Percentiles rank a stretch among this genome's conserved stretches.
These are phyloP conservation scores for Leptinotarsa defecta DNA, from an alignment of 1,140 invertebrate species.

Conservation along the genomic window DNA sequence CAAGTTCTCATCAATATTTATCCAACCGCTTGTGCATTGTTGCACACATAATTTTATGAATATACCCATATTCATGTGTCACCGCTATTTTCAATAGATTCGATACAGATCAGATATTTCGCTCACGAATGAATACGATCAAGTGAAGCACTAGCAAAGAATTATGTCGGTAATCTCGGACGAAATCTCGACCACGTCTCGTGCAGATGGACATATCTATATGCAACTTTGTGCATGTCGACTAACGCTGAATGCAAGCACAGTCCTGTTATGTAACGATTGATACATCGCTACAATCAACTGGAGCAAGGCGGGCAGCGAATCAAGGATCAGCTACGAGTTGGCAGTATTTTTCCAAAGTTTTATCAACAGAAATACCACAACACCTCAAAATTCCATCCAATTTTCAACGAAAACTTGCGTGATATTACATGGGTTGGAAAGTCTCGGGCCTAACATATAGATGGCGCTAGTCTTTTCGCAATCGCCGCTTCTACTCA, in stretches of 20 bases:
- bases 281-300: neutral
- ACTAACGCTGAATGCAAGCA: neutral
- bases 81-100: neutral
- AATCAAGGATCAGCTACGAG: too few species aligned
- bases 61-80: slow-evolving; percentile 2
- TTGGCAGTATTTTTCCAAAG: too few species aligned
- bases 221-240: neutral
- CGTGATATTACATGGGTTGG: too few species aligned
- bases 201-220: slow-evolving; percentile 6
- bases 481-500: too few species aligned
- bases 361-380: too few species aligned
- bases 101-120: neutral
- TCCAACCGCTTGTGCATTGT: neutral
- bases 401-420: too few species aligned
- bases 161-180: neutral
- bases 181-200: slow-evolving; percentile 2
- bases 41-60: neutral
- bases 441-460: too few species aligned
- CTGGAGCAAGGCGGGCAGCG: neutral
- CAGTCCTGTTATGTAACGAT: neutral
- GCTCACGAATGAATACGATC: slow-evolving; percentile 1
- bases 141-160: slow-evolving; percentile 4
- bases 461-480: too few species aligned
- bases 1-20: slow-evolving; percentile 6
- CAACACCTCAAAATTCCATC: too few species aligned